Evolutionary conservation across 2,888 invertebrate genomes (phyloP), one percentile per base, ranked within the genome.

Genomic region (Teleiodes luculella): DNA sequence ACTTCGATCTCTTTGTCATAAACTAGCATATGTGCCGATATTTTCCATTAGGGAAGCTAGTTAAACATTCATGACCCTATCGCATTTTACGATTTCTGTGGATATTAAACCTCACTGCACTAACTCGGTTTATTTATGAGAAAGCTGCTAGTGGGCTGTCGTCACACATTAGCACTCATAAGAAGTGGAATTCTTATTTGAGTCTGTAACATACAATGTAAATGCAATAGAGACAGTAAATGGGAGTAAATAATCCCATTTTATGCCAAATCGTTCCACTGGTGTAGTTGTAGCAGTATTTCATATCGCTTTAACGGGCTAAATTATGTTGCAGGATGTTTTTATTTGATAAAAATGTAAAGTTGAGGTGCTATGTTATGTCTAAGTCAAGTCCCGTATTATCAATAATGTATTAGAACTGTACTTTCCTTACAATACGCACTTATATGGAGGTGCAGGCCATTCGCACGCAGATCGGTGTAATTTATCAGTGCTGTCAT

Each of bases 1-100:
- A 78, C 74, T 81, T 82, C 85, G 82, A 83, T 86, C 81, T 85
- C 83, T 83, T 83, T 83, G 83, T 86, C 83, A 83, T 84, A 83
- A 82, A 80, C 69, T 74, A 71, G 66, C 66, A 72, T 67, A 68
- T 73, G 72, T 74, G 74, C 74, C 65, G 71, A 59, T 66, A 62
- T 63, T 62, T 66, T 66, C 76, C 76, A 76, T 82, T 83, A 82
- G 80, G 78, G n/a, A 74, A 78, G 69, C 74, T 78, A 73, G 65
- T 78, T 76, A 74, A 68, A 66, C 74, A 78, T 75, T 77, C 74
- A 74, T 67, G 63, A 64, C 67, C 72, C 68, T 78, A 74, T 75
- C 77, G 48, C 48, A 20, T 30, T 78, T 77, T 75, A 78, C 68
- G 73, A 74, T 78, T 76, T 74, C 72, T 74, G 67, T 68, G 70